Percentiles rank a stretch among this genome's conserved stretches.
Conservation (phyloP, 1,140 invertebrate genomes). For the Rhysida immarginata region DNA sequence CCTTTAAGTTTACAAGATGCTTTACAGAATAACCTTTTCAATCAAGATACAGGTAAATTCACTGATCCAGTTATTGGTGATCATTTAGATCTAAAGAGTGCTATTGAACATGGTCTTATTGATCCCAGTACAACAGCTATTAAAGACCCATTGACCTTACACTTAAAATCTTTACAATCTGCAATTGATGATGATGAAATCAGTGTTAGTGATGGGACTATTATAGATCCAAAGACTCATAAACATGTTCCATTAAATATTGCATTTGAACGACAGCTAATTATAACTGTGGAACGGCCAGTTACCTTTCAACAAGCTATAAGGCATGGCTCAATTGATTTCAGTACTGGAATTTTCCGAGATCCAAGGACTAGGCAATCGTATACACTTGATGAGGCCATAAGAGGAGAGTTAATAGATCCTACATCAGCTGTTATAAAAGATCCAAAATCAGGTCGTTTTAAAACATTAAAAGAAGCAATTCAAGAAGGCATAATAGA, state of each 20-base stretch:
- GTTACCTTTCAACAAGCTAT: constrained; percentile 43
- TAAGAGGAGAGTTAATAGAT: constrained; percentile 56
- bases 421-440: constrained; percentile 56
- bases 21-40: constrained; percentile 55
- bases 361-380: constrained; percentile 38
- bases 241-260: constrained; percentile 51
- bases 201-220: constrained; percentile 52
- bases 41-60: constrained; percentile 59
- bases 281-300: constrained; percentile 54
- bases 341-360: constrained; percentile 30
- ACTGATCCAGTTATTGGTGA: constrained; percentile 54
- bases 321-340: constrained; percentile 33
- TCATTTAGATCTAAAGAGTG: constrained; percentile 49
- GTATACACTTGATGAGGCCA: constrained; percentile 60
- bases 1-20: constrained; percentile 59
- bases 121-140: constrained; percentile 58
- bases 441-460: constrained; percentile 56
- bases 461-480: constrained; percentile 51
- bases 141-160: constrained; percentile 54
- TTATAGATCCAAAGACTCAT: constrained; percentile 60
- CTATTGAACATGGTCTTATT: constrained; percentile 53
- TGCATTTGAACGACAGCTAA: constrained; percentile 47
- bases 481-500: constrained; percentile 55
- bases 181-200: constrained; percentile 67
- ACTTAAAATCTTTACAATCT: constrained; percentile 49